Conservation (phyloP, 1,140 invertebrate genomes). For the Brachionus sp. region DNA sequence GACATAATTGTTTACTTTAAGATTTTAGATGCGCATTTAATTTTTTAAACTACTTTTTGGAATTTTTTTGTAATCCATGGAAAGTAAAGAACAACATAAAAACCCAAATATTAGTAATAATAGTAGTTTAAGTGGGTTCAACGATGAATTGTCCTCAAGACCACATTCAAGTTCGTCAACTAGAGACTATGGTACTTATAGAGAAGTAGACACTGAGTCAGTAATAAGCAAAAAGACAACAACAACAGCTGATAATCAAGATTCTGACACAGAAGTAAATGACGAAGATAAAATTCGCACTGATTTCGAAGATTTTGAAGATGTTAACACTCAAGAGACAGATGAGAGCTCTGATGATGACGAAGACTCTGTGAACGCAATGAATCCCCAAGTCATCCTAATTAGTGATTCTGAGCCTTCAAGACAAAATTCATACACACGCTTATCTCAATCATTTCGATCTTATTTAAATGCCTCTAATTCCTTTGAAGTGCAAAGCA, state of each 20-base stretch:
- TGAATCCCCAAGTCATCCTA: background rate
- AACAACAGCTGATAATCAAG: conserved; percentile 14
- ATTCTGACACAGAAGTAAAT: background rate
- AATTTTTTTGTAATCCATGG: background rate
- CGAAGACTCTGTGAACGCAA: background rate
- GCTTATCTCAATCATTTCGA: background rate
- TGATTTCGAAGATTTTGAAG: background rate
- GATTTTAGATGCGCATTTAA: conserved; percentile 11
- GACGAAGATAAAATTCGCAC: background rate
- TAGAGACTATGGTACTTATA: background rate
- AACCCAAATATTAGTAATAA: background rate
- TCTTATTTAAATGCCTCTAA: conserved; percentile 1
- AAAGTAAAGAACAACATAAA: background rate
- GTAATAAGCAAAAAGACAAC: conserved; percentile 26
- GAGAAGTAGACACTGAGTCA: conserved; percentile 25
- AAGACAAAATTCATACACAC: background rate
- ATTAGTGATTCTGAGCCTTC: background rate
- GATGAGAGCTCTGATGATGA: background rate
- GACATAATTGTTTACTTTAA: background rate
- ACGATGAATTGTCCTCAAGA: background rate
- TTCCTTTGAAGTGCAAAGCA: background rate
- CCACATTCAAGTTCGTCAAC: background rate
- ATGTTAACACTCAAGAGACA: background rate
- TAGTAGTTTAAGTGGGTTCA: background rate
- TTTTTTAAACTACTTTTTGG: background rate